Base-by-base conservation (phyloP, 2,113 vertebrate species). In the Martes martes region DNA sequence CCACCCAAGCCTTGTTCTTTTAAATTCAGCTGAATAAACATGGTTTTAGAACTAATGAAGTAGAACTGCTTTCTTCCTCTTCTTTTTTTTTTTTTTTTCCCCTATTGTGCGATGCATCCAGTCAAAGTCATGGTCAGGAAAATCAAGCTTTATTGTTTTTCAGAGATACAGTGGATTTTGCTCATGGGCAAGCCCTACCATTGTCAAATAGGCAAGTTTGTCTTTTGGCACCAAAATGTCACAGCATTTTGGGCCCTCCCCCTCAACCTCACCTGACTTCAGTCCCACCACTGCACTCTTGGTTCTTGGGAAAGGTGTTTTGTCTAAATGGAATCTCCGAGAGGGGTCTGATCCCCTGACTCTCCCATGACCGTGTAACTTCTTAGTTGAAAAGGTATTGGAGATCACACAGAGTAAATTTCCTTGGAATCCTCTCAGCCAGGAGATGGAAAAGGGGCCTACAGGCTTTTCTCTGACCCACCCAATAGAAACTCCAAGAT, bases 131-230 rank as follows among this genome's bases (percentile, higher is more conserved):
- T 4, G 14, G 36, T 52, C 73, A 65, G 87, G 85, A 78, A 88
- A 42, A 31, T 21, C n/a, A n/a, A 42, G 79, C n/a, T 89, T 42
- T 24, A 50, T 45, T 31, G 28, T 69, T 83, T 89, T 80, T 71
- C 39, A 7, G 45, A 65, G 45, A 59, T 1, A n/a, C 39, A n/a
- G 59, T 55, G 57, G 33, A 19, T 61, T 76, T 67, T 45, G 59
- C 59, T 28, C 39, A 0, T 1, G 65, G 9, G 11, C 73, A 39
- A 10, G 11, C 10, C 0, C 28, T 6, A 9, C 28, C 6, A 0
- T 39, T 7, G n/a, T n/a, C 50, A 65, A 47, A 7, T 10, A 59
- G 23, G 28, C 28, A 86, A 59, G 67, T 33, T 42, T 80, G 86
- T 28, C 71, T 89, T 76, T 81, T 50, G 82, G n/a, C 23, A 57